Percentiles rank a stretch among this genome's conserved stretches.
Conservation (phyloP, 1,140 invertebrate genomes). For the Micrasema longulum region DNA sequence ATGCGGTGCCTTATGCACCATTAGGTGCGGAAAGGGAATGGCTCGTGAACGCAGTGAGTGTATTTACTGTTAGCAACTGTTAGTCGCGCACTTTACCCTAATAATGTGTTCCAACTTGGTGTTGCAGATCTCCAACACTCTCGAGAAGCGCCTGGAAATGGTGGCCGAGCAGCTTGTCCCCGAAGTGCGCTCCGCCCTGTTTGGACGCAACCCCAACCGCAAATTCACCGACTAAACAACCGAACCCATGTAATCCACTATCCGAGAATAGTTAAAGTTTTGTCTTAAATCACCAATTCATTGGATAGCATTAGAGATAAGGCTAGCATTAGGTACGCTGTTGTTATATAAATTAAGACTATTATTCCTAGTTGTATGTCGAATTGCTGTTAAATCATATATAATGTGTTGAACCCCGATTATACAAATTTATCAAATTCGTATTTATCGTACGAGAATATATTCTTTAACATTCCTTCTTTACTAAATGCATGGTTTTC, state of each 20-base stretch:
- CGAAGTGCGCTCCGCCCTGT: conserved; percentile 92
- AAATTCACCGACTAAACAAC: conserved; percentile 92
- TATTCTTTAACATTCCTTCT: conserved; percentile 29
- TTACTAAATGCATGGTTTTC: conserved; percentile 13
- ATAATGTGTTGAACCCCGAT: conserved; percentile 12
- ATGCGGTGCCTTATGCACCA: too few relatives aligned
- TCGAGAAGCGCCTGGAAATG: conserved; percentile 94
- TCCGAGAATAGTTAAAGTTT: conserved; percentile 41
- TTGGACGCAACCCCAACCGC: conserved; percentile 94
- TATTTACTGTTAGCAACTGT: too few relatives aligned
- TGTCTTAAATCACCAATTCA: conserved; percentile 38
- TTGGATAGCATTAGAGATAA: conserved; percentile 25
- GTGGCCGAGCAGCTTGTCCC: conserved; percentile 95
- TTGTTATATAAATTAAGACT: conserved; percentile 22
- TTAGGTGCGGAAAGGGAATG: too few relatives aligned
- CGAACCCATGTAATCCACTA: too few relatives aligned
- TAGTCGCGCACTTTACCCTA: too few relatives aligned
- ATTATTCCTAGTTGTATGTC: conserved; percentile 3
- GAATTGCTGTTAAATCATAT: conserved; percentile 25
- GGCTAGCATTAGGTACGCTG: conserved; percentile 39
- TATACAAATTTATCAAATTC: conserved; percentile 24
- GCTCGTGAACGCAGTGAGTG: too few relatives aligned
- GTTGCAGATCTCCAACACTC: conserved; percentile 90
- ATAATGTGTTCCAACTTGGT: background rate
- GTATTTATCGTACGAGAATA: conserved; percentile 16